These are phyloP conservation scores for Drosophila nr. perissopoda DNA, from an alignment of 2,888 invertebrate species.

Conservation along the genomic window DNA sequence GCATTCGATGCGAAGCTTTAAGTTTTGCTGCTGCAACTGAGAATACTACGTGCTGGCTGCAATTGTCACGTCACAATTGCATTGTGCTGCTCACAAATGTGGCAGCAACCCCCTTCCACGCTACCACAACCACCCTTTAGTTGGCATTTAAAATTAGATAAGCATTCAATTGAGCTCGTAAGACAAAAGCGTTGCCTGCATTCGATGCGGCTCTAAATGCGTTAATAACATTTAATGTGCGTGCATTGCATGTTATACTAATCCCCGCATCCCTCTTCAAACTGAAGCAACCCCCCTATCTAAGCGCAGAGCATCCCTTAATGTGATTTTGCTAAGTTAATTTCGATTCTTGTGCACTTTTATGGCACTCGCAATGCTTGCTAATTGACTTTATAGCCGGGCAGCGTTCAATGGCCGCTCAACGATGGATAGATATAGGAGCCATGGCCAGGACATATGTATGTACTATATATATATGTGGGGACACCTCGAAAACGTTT, in stretches of 20 bases:
- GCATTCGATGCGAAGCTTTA: constrained; percentile 14
- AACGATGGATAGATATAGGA: constrained; percentile 28
- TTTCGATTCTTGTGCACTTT: constrained; percentile 73
- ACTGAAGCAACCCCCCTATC: not conserved
- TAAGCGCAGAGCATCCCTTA: constrained; percentile 8
- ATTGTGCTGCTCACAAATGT: constrained; percentile 52
- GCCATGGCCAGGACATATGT: not conserved
- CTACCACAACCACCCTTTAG: constrained; percentile 1
- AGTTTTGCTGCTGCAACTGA: not conserved
- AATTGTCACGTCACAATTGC: constrained; percentile 72
- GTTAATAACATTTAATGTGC: constrained; percentile 81
- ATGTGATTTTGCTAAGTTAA: constrained; percentile 64
- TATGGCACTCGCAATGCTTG: constrained; percentile 58
- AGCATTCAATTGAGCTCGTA: constrained; percentile 68
- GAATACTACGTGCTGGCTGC: constrained; percentile 60
- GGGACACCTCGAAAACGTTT: constrained; percentile 37
- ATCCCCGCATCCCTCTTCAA: not conserved
- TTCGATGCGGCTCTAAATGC: constrained; percentile 49
- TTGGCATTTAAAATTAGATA: constrained; percentile 70
- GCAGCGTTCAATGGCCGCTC: constrained; percentile 66
- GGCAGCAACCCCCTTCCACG: constrained; percentile 16
- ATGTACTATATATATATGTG: not conserved
- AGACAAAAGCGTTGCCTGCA: constrained; percentile 42
- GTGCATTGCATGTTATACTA: constrained; percentile 41
- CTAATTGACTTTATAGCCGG: constrained; percentile 73